Percentiles rank a stretch among this genome's conserved stretches.
phyloP scores from a whole-genome alignment of 2,797 vertebrate species.

The Sarcoramphus papa region DNA sequence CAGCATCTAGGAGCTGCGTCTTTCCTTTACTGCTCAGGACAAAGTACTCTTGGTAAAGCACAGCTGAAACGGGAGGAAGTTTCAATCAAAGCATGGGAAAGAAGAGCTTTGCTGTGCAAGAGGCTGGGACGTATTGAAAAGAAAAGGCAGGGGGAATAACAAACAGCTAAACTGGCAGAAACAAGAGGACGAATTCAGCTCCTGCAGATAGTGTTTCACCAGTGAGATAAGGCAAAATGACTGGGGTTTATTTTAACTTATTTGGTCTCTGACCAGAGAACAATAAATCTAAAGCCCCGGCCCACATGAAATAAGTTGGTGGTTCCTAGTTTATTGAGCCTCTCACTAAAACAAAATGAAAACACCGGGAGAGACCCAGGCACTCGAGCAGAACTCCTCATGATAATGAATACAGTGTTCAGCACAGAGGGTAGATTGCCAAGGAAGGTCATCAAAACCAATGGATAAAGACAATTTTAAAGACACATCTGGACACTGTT shows the following conservation, averaged over 20 bases:
- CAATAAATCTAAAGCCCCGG: background rate
- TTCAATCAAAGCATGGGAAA: constrained; percentile 60
- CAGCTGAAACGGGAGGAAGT: background rate
- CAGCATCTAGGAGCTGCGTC: background rate
- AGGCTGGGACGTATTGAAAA: background rate
- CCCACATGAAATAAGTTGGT: background rate
- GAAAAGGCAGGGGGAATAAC: background rate
- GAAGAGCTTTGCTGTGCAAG: background rate
- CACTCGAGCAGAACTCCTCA: background rate
- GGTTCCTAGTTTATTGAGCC: background rate
- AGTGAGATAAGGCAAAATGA: background rate
- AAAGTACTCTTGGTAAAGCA: constrained; percentile 33
- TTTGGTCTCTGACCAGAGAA: background rate
- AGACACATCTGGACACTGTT: constrained; percentile 44
- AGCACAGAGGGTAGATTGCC: background rate
- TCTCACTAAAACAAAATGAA: background rate
- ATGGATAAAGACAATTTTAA: constrained; percentile 13
- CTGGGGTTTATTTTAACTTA: background rate
- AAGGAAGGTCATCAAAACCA: constrained; percentile 36
- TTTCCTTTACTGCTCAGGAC: background rate
- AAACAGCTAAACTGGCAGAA: background rate
- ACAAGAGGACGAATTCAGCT: constrained; percentile 23
- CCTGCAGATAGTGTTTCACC: background rate
- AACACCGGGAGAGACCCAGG: background rate
- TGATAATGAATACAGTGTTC: background rate